Base-by-base conservation (phyloP, 2,797 vertebrate genomes). In the Heteromormyrus szaboi region DNA sequence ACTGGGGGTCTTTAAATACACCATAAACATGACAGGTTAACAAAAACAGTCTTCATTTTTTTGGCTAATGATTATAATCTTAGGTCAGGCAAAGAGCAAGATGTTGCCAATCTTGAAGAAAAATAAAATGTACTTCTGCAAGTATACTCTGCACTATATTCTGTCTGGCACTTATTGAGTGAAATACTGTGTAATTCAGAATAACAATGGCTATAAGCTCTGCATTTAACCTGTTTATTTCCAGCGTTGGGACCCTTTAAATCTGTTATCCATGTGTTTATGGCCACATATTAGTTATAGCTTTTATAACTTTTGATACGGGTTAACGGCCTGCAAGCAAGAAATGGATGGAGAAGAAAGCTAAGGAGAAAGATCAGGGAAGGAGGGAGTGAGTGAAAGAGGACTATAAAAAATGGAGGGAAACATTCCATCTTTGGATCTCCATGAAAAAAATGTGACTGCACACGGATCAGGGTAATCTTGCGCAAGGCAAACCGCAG, bases 231-330 rank as follows among this genome's bases (percentile, higher is more conserved):
- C 68, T 51, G 19, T 85, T 87, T 46, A 62, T 59, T 86, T 56
- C 53, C 33, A 56, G 25, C 17, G 19, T 4, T 41, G 59, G 44
- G 33, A 86, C 62, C 29, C 91, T 53, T 65, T 91, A 90, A 89
- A 81, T 92, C 94, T 92, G 92, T 90, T 41, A 91, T 88, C 92
- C 93, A 94, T 90, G 90, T 92, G 91, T 94, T 94, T 94, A 93
- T 91, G 92, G 90, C 90, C 76, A 91, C 56, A 17, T 4, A 79
- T 88, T 93, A 94, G 94, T 94, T 92, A 93, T 87, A 90, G 94
- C 79, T 91, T 92, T 90, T 89, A 90, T 87, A 83, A 8, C 50
- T 29, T 54, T 54, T 22, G 11, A 4, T 89, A 62, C 3, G 8
- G 56, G 76, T 5, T 12, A 85, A 56, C 6, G 11, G 53, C 76